phyloP scores from a whole-genome alignment of 1,140 invertebrate genomes.

The Drosophila arizonae region DNA sequence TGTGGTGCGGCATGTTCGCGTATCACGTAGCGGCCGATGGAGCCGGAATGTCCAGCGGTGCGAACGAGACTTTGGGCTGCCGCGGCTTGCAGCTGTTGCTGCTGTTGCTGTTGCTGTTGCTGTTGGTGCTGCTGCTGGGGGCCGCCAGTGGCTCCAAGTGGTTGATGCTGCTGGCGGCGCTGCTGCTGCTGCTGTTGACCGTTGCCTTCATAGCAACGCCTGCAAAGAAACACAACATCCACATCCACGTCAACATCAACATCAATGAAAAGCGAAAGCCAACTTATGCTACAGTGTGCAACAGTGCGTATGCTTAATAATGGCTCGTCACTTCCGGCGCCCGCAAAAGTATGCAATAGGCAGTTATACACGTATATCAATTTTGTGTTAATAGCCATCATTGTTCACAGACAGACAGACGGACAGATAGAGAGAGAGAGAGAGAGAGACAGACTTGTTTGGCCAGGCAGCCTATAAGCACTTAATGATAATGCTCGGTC shows the following conservation, averaged over 20 bases:
- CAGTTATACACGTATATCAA: constrained; percentile 59
- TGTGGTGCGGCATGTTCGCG: constrained; percentile 81
- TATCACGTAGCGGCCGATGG: constrained; percentile 75
- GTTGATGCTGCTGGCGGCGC: constrained; percentile 73
- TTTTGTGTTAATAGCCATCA: constrained; percentile 79
- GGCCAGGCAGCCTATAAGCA: constrained; percentile 69
- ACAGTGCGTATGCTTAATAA: constrained; percentile 62
- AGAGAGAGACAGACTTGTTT: constrained; percentile 3
- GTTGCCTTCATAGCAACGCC: constrained; percentile 81
- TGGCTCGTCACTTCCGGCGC: constrained; percentile 48
- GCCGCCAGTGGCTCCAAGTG: constrained; percentile 60
- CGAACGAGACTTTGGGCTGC: constrained; percentile 74
- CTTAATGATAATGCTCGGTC: constrained; percentile 80
- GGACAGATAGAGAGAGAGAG: not conserved
- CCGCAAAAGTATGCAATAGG: constrained; percentile 44
- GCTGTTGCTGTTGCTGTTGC: constrained; percentile 33
- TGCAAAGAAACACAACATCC: constrained; percentile 22
- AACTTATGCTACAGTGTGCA: constrained; percentile 15
- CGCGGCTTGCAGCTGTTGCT: constrained; percentile 45
- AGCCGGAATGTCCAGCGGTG: constrained; percentile 69
- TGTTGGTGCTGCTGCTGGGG: constrained; percentile 39
- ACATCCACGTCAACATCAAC: not conserved
- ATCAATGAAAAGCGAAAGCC: constrained; percentile 16
- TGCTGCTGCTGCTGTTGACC: constrained; percentile 68
- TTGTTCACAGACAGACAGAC: constrained; percentile 49